Conservation (phyloP, 64 coral and sea anemone genomes). For the Montipora foliosa region DNA sequence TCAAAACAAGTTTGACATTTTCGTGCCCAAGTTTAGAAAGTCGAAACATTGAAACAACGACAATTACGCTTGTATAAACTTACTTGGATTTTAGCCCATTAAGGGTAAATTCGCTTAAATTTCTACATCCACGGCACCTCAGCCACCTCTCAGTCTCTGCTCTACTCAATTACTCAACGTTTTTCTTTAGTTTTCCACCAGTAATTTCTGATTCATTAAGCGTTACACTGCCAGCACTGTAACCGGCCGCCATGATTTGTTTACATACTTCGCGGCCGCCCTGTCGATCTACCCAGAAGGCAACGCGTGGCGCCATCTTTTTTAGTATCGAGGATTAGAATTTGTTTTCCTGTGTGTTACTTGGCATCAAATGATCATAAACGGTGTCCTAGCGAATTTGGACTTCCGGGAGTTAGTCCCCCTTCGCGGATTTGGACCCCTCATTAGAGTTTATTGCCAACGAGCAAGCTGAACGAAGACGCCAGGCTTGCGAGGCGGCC, state of each 20-base stretch:
- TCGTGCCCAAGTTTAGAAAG: slow-evolving; percentile 16
- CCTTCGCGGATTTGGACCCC: too few species aligned
- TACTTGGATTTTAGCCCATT: slow-evolving; percentile 68
- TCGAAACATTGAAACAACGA: slow-evolving; percentile 17
- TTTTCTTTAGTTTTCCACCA: slow-evolving; percentile 57
- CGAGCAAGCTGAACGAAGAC: too few species aligned
- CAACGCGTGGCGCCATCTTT: background rate
- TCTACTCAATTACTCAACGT: slow-evolving; percentile 53
- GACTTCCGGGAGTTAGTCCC: too few species aligned
- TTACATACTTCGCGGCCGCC: background rate
- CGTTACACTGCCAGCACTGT: too few species aligned
- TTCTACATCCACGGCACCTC: slow-evolving; percentile 59
- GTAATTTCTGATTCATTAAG: slow-evolving; percentile 65
- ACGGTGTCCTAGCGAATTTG: too few species aligned
- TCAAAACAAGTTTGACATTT: slow-evolving; percentile 26
- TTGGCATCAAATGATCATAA: too few species aligned
- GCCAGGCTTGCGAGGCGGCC: too few species aligned
- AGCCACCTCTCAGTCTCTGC: slow-evolving; percentile 55
- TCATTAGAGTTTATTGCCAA: too few species aligned
- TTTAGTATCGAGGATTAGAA: too few species aligned
- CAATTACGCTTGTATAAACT: slow-evolving; percentile 25
- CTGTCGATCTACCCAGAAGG: too few species aligned
- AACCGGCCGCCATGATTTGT: too few species aligned
- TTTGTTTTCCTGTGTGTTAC: too few species aligned
- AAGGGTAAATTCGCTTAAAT: slow-evolving; percentile 43